phyloP scores from a whole-genome alignment of 2,888 invertebrate genomes.

The Andrena dorsata region DNA sequence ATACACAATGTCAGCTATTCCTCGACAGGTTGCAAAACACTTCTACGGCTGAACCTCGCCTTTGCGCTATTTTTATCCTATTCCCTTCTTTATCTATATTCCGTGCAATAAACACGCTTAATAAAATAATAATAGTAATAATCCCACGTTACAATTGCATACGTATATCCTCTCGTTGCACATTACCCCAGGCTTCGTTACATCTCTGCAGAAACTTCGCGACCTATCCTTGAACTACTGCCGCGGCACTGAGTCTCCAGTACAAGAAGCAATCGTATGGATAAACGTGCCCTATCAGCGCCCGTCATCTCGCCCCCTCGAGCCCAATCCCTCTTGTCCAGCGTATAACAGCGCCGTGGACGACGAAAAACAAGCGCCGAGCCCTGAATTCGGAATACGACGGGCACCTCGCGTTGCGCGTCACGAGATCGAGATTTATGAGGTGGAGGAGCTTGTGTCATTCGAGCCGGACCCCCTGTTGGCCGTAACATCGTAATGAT shows the following conservation, averaged over 20 bases:
- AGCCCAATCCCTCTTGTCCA: background rate
- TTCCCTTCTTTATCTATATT: too few species aligned
- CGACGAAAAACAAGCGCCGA: conserved; percentile 5
- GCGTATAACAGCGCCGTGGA: background rate
- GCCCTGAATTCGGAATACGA: conserved; percentile 5
- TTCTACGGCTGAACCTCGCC: too few species aligned
- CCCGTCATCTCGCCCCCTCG: background rate
- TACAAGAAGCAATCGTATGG: background rate
- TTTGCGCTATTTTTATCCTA: too few species aligned
- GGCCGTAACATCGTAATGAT: conserved; percentile 74
- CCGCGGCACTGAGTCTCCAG: background rate
- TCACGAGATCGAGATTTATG: conserved; percentile 60
- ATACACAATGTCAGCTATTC: too few species aligned
- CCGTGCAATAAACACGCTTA: too few species aligned
- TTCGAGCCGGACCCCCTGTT: conserved; percentile 44
- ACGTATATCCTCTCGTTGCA: too few species aligned
- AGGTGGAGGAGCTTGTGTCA: conserved; percentile 17
- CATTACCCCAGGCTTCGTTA: background rate
- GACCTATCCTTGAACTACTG: background rate
- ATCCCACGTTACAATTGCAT: too few species aligned
- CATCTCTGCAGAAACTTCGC: background rate
- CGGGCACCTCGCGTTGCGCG: background rate
- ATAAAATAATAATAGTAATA: too few species aligned
- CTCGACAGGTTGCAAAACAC: too few species aligned
- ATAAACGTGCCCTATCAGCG: background rate